Base-by-base conservation (phyloP, 2,113 vertebrate species). In the Alosa alosa region DNA sequence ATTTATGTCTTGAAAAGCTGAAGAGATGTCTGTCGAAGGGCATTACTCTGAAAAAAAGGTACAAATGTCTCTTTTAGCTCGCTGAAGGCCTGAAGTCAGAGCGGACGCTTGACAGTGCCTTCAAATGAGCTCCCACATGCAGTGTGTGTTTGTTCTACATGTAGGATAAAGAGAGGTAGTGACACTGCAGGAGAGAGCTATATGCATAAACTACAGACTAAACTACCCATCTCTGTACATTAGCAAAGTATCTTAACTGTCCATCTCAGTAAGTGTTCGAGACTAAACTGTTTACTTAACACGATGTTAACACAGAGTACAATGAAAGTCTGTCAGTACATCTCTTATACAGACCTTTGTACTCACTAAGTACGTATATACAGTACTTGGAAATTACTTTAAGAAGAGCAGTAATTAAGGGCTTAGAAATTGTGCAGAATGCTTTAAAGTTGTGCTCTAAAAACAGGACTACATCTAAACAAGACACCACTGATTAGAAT, bases 1-100 rank as follows among this genome's bases (percentile, higher is more conserved):
- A 93, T 93, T 93, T 90, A 92, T 91, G 88, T 90, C 92, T 92
- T 90, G 90, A 92, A 93, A 94, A 91, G 72, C 81, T 90, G 86
- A 92, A 90, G 90, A 87, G 91, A 93, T 93, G 91, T 86, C 90
- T 87, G 89, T 91, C 84, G 72, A 78, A 78, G 72, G 72, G 72
- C 15, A 78, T 78, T 78, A 78, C 72, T 78, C 72, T 0, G 25
- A 85, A 86, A 88, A 89, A 89, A 88, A 85, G 87, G 87, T 87
- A 90, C 88, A 91, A 86, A 90, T 86, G 88, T 88, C 88, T 88
- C 86, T 91, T 89, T 86, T 87, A 88, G 86, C 87, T 82, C 39
- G 72, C 72, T 81, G 52, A 52, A 52, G 64, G n/a, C 84, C 84
- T 86, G 81, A 86, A 85, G 83, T 87, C 87, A 81, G 85, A 88